These are phyloP conservation scores for Girardia tigrina DNA, from an alignment of 2,888 invertebrate species.

Conservation along the genomic window DNA sequence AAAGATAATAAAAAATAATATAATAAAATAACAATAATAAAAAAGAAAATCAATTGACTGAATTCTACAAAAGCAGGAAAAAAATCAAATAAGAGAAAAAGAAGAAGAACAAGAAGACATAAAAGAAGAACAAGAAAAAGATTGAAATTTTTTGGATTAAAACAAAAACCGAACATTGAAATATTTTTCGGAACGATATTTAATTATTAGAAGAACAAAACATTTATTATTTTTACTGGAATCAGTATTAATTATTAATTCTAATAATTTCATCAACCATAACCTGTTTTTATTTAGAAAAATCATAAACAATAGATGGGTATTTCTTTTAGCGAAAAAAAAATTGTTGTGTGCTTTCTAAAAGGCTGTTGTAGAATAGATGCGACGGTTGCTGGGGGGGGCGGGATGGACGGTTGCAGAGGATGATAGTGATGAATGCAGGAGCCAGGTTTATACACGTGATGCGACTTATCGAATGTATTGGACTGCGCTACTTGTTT, in stretches of 20 bases:
- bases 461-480: conserved; percentile 6
- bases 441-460: conserved; percentile 16
- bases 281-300: neutral
- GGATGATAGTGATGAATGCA: neutral
- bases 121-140: no score
- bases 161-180: no score
- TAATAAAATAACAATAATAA: no score
- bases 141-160: no score
- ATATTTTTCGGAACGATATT: no score
- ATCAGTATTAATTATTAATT: conserved; percentile 13
- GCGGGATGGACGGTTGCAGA: neutral
- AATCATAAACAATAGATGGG: neutral
- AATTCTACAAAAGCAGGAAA: no score
- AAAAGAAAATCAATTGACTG: no score
- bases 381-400: conserved; percentile 4
- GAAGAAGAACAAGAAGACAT: no score
- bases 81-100: no score
- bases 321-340: conserved; percentile 16
- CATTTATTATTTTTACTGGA: no score
- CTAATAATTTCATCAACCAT: neutral
- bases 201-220: no score
- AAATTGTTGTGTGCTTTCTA: conserved; percentile 1
- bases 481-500: conserved; percentile 23
- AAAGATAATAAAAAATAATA: no score
- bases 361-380: conserved; percentile 2